phyloP scores from a whole-genome alignment of 2,797 vertebrate species.

The Silurus lanzhouensis region DNA sequence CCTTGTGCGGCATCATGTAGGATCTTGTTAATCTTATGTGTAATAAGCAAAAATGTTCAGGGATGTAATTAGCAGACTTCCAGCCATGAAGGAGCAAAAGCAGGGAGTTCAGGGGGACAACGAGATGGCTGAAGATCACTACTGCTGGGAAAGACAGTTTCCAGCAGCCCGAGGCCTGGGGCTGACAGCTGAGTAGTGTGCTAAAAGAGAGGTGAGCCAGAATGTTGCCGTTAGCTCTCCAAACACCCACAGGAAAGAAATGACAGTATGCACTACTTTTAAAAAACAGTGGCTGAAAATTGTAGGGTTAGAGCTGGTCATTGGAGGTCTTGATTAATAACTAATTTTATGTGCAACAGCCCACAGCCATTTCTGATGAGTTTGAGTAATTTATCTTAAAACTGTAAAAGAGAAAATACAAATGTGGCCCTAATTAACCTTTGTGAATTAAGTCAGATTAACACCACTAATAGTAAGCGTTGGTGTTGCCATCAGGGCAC shows the following conservation, averaged over 20 bases:
- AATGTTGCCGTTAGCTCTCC: constrained; percentile 49
- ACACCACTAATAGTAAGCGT: constrained; percentile 15
- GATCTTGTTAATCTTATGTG: constrained; percentile 41
- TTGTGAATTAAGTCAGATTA: constrained; percentile 3
- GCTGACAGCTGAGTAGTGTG: constrained; percentile 56
- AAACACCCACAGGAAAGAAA: constrained; percentile 23
- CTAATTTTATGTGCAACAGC: not conserved
- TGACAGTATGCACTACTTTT: constrained; percentile 3
- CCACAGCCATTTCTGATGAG: not conserved
- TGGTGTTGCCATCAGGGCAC: constrained; percentile 24
- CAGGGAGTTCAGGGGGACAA: constrained; percentile 16
- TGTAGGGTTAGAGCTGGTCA: not conserved
- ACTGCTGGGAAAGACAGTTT: constrained; percentile 50
- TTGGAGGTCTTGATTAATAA: not conserved
- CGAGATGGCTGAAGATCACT: constrained; percentile 37
- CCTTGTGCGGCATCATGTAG: constrained; percentile 43
- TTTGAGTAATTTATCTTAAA: not conserved
- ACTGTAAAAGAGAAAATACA: not conserved
- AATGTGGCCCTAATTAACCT: constrained; percentile 8
- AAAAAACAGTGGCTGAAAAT: constrained; percentile 17
- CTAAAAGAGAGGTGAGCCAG: constrained; percentile 38
- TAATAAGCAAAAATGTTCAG: constrained; percentile 35
- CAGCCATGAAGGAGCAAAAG: constrained; percentile 8
- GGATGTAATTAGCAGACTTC: constrained; percentile 49
- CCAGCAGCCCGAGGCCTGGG: constrained; percentile 54